phyloP scores from a whole-genome alignment of 2,888 invertebrate genomes.

The Plagiodera versicolora region DNA sequence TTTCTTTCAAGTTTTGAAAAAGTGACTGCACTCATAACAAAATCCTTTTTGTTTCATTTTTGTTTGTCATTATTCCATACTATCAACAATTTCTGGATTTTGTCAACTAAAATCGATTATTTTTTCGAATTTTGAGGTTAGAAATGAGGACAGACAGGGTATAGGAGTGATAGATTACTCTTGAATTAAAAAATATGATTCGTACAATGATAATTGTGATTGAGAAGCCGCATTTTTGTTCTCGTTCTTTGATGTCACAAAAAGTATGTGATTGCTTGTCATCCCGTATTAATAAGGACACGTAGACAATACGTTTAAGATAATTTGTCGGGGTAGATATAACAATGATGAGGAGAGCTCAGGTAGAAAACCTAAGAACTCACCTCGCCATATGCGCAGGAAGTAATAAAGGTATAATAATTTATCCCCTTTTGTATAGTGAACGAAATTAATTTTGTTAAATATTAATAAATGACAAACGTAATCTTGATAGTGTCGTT shows the following conservation, averaged over 20 bases:
- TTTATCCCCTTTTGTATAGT: conserved; percentile 50
- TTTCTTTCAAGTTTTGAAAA: too few species aligned
- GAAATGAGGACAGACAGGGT: too few species aligned
- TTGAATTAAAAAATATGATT: neutral
- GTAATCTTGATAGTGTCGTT: conserved; percentile 53
- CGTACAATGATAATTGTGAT: neutral
- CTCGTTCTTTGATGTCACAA: neutral
- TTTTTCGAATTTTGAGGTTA: too few species aligned
- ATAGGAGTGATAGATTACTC: too few species aligned
- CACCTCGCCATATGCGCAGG: conserved; percentile 50
- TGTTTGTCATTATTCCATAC: too few species aligned
- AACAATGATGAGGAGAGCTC: conserved; percentile 32
- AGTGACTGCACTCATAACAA: too few species aligned
- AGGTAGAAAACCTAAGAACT: conserved; percentile 44
- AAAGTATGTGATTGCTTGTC: conserved; percentile 9
- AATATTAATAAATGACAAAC: conserved; percentile 55
- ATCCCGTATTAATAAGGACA: conserved; percentile 14
- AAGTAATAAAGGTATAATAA: conserved; percentile 47
- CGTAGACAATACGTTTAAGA: conserved; percentile 22
- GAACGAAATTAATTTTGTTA: conserved; percentile 51
- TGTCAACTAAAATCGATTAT: too few species aligned
- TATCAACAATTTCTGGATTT: too few species aligned
- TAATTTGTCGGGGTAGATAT: conserved; percentile 32
- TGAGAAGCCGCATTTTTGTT: neutral
- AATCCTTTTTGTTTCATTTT: too few species aligned